phyloP scores from a whole-genome alignment of 2,888 invertebrate species.

The Dendrolimus pini region DNA sequence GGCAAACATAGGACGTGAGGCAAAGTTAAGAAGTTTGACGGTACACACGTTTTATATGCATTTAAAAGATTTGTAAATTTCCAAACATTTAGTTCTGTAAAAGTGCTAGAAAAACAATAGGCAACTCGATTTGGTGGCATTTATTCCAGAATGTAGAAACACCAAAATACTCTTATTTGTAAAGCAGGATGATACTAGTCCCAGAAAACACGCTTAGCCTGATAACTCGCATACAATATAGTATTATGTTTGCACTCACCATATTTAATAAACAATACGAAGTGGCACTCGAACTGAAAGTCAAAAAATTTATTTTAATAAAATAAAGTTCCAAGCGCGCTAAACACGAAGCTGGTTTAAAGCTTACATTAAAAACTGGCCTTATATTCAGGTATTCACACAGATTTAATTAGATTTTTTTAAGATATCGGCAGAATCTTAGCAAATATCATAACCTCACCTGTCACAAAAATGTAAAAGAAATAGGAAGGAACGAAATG shows the following conservation, averaged over 20 bases:
- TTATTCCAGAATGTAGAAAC: too few relatives aligned
- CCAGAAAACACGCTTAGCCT: too few relatives aligned
- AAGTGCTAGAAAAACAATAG: too few relatives aligned
- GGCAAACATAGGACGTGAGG: too few relatives aligned
- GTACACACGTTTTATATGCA: too few relatives aligned
- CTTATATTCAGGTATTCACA: slow-evolving; percentile 5
- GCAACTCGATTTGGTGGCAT: too few relatives aligned
- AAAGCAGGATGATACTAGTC: too few relatives aligned
- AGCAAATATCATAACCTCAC: slow-evolving; percentile 25
- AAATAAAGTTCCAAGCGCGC: slow-evolving; percentile 17
- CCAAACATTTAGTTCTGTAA: too few relatives aligned
- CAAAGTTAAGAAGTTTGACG: too few relatives aligned
- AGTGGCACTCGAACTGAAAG: slow-evolving; percentile 32
- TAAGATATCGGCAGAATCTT: slow-evolving; percentile 9
- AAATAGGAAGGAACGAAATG: slow-evolving; percentile 4
- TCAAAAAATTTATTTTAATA: slow-evolving; percentile 12
- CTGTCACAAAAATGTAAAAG: slow-evolving; percentile 46
- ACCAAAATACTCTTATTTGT: too few relatives aligned
- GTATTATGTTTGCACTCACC: slow-evolving; percentile 26
- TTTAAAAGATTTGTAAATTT: too few relatives aligned
- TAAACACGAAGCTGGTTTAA: not conserved
- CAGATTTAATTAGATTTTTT: slow-evolving; percentile 23
- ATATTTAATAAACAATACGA: slow-evolving; percentile 33
- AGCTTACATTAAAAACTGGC: not conserved
- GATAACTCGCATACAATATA: too few relatives aligned